Evolutionary conservation across 1,140 invertebrate genomes (phyloP).

Genomic region (Acromyrmex echinatior): DNA sequence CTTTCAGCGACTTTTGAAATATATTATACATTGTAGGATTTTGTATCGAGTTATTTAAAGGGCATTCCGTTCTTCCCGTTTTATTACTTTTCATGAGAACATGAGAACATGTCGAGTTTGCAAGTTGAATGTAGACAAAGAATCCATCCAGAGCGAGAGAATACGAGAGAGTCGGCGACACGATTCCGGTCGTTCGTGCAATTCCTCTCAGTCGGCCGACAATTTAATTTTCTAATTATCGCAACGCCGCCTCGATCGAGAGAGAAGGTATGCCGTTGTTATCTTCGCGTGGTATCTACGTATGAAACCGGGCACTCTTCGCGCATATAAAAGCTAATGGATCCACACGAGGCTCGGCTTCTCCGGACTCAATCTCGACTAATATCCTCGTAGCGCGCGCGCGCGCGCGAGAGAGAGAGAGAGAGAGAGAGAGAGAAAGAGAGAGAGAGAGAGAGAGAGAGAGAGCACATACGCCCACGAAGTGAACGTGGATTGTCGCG

Average conservation of each 20-base stretch:
- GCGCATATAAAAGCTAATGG: slow-evolving; percentile 85
- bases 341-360: slow-evolving; percentile 77
- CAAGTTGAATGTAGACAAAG: neutral
- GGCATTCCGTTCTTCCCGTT: neutral
- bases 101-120: neutral
- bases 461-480: slow-evolving; percentile 44
- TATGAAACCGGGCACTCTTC: slow-evolving; percentile 73
- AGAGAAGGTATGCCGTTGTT: slow-evolving; percentile 73
- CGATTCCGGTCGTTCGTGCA: slow-evolving; percentile 17
- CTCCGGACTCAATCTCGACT: slow-evolving; percentile 82
- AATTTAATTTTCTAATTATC: slow-evolving; percentile 87
- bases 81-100: slow-evolving; percentile 6
- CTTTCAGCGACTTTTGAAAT: neutral
- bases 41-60: slow-evolving; percentile 29
- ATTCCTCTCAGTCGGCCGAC: slow-evolving; percentile 76
- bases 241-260: slow-evolving; percentile 80
- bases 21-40: neutral
- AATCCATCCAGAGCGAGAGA: neutral
- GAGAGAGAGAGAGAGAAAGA: slow-evolving; percentile 18
- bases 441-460: slow-evolving; percentile 18
- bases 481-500: slow-evolving; percentile 39
- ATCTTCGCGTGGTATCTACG: slow-evolving; percentile 84
- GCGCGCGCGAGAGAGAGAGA: neutral
- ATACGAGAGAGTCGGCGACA: neutral
- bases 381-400: slow-evolving; percentile 77